These are phyloP conservation scores for Centruroides sculpturatus DNA, from an alignment of 1,140 invertebrate species.

Conservation along the genomic window DNA sequence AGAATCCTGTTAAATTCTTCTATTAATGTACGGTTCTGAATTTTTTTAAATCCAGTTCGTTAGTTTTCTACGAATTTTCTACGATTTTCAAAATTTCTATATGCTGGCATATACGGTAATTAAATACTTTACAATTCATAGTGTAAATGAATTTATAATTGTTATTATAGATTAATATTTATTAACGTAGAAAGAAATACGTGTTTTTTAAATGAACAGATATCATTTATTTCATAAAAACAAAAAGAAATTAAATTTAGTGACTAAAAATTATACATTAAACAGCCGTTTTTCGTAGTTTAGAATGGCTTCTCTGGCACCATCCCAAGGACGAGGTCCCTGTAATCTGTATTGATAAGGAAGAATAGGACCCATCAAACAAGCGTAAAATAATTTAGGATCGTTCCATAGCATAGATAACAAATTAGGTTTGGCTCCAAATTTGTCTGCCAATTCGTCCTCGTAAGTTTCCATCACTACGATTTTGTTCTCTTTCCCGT, in stretches of 20 bases:
- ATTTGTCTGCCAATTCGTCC: conserved; percentile 25
- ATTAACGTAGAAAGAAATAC: too few species aligned
- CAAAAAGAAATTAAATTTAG: conserved; percentile 23
- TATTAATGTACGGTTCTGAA: too few species aligned
- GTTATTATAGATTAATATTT: too few species aligned
- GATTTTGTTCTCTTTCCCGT: conserved; percentile 32
- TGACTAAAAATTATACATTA: conserved; percentile 21
- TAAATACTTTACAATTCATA: too few species aligned
- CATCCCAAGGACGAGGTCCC: conserved; percentile 26
- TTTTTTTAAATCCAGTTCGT: too few species aligned
- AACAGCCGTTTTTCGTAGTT: conserved; percentile 8
- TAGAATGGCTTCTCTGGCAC: conserved; percentile 25
- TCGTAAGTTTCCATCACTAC: conserved; percentile 23
- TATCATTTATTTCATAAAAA: too few species aligned
- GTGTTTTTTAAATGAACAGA: too few species aligned
- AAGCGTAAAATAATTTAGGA: conserved; percentile 21
- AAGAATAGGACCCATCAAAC: conserved; percentile 24
- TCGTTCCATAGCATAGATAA: conserved; percentile 23
- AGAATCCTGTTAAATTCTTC: too few species aligned
- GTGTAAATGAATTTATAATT: too few species aligned
- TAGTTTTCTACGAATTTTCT: too few species aligned
- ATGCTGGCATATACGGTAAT: too few species aligned
- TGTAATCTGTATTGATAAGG: conserved; percentile 29
- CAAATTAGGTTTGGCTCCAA: conserved; percentile 25
- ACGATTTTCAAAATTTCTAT: too few species aligned